Conservation (phyloP, 2,888 invertebrate species). For the Dexiosoma caninum region DNA sequence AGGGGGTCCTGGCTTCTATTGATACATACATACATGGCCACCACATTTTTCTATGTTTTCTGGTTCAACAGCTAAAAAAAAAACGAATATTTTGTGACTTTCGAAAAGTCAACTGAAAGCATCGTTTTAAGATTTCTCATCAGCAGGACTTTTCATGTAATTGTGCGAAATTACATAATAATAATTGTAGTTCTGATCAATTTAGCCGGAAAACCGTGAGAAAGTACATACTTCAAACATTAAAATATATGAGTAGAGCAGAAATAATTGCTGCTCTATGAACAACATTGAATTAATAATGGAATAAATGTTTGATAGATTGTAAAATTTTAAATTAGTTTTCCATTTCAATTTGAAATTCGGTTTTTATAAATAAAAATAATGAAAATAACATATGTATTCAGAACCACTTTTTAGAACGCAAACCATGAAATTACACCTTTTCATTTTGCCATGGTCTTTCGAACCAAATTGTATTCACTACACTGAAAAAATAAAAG, state of each 20-base stretch:
- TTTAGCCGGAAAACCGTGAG: conserved; percentile 52
- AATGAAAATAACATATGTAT: too few species aligned
- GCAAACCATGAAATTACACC: too few species aligned
- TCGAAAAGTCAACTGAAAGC: conserved; percentile 43
- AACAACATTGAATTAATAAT: not conserved
- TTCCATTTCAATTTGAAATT: too few species aligned
- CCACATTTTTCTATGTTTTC: conserved; percentile 19
- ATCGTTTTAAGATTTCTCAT: conserved; percentile 66
- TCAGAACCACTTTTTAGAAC: too few species aligned
- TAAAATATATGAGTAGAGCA: not conserved
- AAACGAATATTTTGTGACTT: conserved; percentile 51
- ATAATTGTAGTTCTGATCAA: conserved; percentile 49
- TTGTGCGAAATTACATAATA: conserved; percentile 51
- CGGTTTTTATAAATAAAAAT: too few species aligned
- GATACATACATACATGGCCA: conserved; percentile 22
- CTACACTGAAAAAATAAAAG: too few species aligned
- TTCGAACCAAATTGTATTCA: too few species aligned
- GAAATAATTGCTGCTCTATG: not conserved
- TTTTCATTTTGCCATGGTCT: not conserved
- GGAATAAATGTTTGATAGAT: not conserved
- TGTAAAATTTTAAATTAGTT: not conserved
- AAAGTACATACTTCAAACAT: conserved; percentile 23
- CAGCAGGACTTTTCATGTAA: conserved; percentile 70
- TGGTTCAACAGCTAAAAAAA: too few species aligned
- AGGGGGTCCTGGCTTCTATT: conserved; percentile 69